phyloP scores from a whole-genome alignment of 2,888 invertebrate species.

The Cosmorhoe ocellata region DNA sequence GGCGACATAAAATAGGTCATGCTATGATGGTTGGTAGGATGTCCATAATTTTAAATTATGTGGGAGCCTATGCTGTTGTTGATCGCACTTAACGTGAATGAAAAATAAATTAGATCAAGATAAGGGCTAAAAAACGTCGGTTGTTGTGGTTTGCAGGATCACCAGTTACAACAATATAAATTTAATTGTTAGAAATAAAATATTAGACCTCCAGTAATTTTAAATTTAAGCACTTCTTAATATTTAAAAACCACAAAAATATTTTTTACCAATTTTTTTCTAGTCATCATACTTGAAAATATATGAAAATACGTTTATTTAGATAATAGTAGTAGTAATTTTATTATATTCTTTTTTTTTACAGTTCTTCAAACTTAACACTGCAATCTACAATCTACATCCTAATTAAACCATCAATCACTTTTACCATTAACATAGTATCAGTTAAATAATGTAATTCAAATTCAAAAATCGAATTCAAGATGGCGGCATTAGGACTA shows the following conservation, averaged over 20 bases:
- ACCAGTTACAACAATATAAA: constrained; percentile 3
- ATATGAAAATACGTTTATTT: too few species aligned
- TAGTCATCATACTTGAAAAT: too few species aligned
- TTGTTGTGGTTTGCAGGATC: constrained; percentile 21
- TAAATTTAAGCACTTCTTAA: too few species aligned
- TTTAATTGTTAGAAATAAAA: too few species aligned
- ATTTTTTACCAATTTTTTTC: too few species aligned
- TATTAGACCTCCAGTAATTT: too few species aligned
- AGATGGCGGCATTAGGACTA: constrained; percentile 63
- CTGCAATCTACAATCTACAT: background rate
- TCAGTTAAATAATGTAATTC: constrained; percentile 53
- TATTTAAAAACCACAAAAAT: too few species aligned
- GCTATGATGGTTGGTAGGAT: constrained; percentile 46
- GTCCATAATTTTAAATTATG: constrained; percentile 67
- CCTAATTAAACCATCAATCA: constrained; percentile 22
- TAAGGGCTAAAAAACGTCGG: constrained; percentile 41
- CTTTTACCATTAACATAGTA: constrained; percentile 46
- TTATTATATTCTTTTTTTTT: too few species aligned
- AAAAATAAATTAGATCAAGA: constrained; percentile 50
- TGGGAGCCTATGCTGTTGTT: constrained; percentile 57
- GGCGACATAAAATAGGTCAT: constrained; percentile 36
- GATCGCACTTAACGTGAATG: constrained; percentile 50
- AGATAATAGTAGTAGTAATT: too few species aligned
- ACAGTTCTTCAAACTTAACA: too few species aligned
- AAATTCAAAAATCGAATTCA: constrained; percentile 61